phyloP scores from a whole-genome alignment of 92 coral and sea anemone species.

The Umimayanthus chanpuru region DNA sequence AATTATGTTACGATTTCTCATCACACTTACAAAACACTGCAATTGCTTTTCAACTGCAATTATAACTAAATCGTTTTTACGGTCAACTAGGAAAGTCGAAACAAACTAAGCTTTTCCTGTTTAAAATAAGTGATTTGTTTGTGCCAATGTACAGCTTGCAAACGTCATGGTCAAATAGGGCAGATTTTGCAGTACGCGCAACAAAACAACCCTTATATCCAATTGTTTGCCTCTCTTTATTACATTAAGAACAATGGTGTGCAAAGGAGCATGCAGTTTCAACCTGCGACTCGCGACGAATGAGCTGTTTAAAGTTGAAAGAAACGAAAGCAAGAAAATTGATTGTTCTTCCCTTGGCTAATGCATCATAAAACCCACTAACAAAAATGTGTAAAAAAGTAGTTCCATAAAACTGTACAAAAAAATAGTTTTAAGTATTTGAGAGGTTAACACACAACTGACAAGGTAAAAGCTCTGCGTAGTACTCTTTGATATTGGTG shows the following conservation, averaged over 20 bases:
- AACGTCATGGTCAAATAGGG: no score
- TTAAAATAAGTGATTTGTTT: no score
- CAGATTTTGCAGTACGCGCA: neutral
- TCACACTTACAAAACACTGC: no score
- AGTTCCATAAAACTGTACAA: slow-evolving; percentile 32
- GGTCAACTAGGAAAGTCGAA: no score
- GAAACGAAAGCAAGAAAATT: slow-evolving; percentile 18
- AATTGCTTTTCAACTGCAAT: no score
- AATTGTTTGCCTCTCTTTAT: slow-evolving; percentile 28
- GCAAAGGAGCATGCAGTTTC: neutral
- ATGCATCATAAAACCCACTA: neutral
- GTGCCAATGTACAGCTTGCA: no score
- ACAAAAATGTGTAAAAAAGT: slow-evolving; percentile 28
- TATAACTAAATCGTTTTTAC: no score
- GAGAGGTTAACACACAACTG: neutral
- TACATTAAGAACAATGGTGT: slow-evolving; percentile 21
- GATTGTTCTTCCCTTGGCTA: neutral
- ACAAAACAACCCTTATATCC: neutral
- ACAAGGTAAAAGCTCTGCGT: neutral
- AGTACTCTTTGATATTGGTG: neutral
- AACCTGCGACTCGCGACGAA: slow-evolving; percentile 13
- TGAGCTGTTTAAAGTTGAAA: neutral
- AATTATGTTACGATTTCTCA: no score
- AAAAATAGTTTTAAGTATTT: neutral
- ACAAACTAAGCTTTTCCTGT: no score